Base-by-base conservation (phyloP, 2,888 invertebrate genomes). In the Tenodera sinensis region DNA sequence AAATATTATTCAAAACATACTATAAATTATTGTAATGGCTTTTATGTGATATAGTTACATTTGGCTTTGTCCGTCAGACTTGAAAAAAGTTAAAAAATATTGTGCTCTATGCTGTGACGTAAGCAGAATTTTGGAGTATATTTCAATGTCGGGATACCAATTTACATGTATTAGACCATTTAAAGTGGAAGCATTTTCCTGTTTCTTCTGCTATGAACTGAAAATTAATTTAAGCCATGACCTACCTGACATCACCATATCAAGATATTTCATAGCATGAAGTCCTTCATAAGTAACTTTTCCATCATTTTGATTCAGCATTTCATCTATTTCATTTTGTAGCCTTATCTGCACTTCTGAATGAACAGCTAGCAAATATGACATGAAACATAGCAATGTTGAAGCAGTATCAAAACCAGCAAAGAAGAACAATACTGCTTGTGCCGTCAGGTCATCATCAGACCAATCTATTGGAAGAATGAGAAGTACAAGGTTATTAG, bases 181-280 rank as follows among this genome's bases (percentile, higher is more conserved):
- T 42, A 42, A 3, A 42, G 1, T 42, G 2, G 12, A 42, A 42
- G 2, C 9, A 42, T 12, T 42, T 9, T 42, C 42, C 42, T 42
- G 2, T 42, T 42, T 42, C 0, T 9, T 42, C 42, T 42, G 12
- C 42, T 34, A 1, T 42, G 42, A 42, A 42, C 6, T 20, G 54
- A 71, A 71, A 0, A 71, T 20, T 14, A 71, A 4, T 2, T 71
- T 20, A 71, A 71, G 20, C 3, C 2, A 71, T 71, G 25, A 20
- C 54, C 8, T 90, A 91, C 91, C 91, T 89, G 90, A 85, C 89
- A 92, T 92, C 0, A 95, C 95, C 95, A 95, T 95, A 89, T 96
- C 95, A 93, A 96, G 92, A 90, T 95, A 96, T 30, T 93, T 93
- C 95, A 96, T 94, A 42, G 93, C 93, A 89, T 94, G 93, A n/a